phyloP scores from a whole-genome alignment of 2,113 vertebrate species.

The Dissostichus mawsoni region DNA sequence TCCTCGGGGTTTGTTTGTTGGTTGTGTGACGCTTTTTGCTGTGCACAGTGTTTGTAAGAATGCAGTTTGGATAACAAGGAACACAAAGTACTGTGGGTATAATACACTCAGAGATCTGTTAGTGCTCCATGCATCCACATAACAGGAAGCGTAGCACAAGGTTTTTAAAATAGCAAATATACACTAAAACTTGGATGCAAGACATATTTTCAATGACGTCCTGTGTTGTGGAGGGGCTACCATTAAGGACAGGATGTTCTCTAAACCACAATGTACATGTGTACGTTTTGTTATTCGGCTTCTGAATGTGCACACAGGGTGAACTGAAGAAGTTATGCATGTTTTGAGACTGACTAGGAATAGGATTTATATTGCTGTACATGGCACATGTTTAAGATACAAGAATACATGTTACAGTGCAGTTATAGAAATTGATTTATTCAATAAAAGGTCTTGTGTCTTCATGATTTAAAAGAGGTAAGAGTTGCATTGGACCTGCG shows the following conservation, averaged over 20 bases:
- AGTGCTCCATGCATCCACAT: background rate
- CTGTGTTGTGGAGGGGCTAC: background rate
- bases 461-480: no score
- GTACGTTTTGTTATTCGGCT: background rate
- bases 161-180: conserved; percentile 3
- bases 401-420: no score
- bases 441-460: no score
- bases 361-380: no score
- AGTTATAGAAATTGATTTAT: no score
- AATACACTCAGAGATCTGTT: background rate
- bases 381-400: no score
- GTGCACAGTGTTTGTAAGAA: background rate
- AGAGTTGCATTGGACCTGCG: no score
- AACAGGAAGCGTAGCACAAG: background rate
- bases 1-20: background rate
- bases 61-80: background rate
- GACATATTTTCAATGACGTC: conserved; percentile 5
- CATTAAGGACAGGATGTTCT: background rate
- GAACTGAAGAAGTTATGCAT: background rate
- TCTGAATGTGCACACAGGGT: background rate
- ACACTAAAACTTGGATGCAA: background rate
- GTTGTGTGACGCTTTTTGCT: conserved; percentile 4
- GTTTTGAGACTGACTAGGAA: background rate
- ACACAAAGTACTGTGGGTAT: background rate
- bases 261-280: background rate